Conservation (phyloP, 2,797 vertebrate species). For the Gymnocypris eckloni region DNA sequence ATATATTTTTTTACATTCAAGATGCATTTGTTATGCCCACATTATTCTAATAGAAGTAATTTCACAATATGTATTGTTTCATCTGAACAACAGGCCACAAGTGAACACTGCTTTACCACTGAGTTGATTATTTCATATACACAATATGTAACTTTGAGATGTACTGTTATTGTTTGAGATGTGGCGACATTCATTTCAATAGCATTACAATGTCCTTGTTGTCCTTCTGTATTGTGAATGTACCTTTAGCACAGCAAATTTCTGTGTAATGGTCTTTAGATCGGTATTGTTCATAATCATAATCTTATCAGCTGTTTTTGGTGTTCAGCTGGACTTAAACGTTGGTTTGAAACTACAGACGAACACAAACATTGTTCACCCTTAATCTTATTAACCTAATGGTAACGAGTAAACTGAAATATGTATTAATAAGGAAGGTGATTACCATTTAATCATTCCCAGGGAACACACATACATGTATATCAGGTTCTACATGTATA, state of each 20-base stretch:
- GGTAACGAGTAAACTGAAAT: background rate
- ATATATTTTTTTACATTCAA: no score
- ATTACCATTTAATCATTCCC: no score
- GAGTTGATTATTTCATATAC: background rate
- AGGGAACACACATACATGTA: no score
- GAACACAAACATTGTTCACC: no score
- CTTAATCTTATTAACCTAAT: background rate
- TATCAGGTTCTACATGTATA: no score
- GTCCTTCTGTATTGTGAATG: background rate
- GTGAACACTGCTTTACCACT: background rate
- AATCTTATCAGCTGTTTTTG: background rate
- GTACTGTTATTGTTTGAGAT: background rate
- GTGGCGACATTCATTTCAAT: background rate
- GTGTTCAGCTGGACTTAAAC: background rate
- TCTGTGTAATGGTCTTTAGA: no score
- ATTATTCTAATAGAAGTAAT: background rate
- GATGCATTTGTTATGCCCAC: no score
- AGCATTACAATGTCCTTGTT: background rate
- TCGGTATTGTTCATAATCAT: background rate
- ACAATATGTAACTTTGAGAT: background rate
- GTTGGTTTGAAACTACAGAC: background rate
- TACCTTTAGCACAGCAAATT: background rate
- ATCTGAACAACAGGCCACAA: background rate
- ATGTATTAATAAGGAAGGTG: background rate
- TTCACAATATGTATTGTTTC: no score